Percentiles rank a stretch among this genome's conserved stretches.
Conservation (phyloP, 2,797 vertebrate species). For the Coregonus ussuriensis region DNA sequence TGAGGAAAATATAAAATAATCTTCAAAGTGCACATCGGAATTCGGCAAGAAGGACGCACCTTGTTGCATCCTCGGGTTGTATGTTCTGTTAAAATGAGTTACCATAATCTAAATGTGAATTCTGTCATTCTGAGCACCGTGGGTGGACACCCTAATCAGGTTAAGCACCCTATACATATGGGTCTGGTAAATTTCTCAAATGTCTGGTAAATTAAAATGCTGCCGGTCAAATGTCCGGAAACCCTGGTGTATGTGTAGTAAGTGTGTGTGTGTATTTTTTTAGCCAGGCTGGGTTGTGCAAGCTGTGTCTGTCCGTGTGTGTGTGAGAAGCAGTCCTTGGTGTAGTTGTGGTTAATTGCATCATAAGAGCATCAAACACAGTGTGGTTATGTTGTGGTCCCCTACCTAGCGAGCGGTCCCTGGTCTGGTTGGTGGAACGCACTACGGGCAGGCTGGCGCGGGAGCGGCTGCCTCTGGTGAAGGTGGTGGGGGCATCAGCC, state of each 20-base stretch:
- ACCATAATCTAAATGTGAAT: too few species aligned
- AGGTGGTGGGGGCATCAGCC: slow-evolving; percentile 78
- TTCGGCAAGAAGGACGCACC: too few species aligned
- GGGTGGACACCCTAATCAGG: too few species aligned
- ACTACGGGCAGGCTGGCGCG: slow-evolving; percentile 94
- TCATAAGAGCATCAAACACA: not conserved
- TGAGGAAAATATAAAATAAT: too few species aligned
- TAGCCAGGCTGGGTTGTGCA: not conserved
- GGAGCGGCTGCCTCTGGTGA: slow-evolving; percentile 89
- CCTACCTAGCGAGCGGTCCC: slow-evolving; percentile 76
- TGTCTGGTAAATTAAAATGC: too few species aligned
- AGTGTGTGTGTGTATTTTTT: not conserved
- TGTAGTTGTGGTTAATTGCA: not conserved
- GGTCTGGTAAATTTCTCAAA: too few species aligned
- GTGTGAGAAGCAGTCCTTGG: not conserved
- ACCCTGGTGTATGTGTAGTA: not conserved
- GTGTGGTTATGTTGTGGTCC: not conserved
- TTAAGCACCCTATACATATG: too few species aligned
- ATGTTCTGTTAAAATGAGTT: too few species aligned
- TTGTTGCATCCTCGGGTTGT: too few species aligned
- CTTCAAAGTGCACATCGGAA: too few species aligned
- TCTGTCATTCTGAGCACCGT: too few species aligned
- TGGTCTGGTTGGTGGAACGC: slow-evolving; percentile 93
- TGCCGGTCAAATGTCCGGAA: too few species aligned
- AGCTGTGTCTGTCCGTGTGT: not conserved